phyloP scores from a whole-genome alignment of 2,113 vertebrate genomes.

The Tringa solitaria region DNA sequence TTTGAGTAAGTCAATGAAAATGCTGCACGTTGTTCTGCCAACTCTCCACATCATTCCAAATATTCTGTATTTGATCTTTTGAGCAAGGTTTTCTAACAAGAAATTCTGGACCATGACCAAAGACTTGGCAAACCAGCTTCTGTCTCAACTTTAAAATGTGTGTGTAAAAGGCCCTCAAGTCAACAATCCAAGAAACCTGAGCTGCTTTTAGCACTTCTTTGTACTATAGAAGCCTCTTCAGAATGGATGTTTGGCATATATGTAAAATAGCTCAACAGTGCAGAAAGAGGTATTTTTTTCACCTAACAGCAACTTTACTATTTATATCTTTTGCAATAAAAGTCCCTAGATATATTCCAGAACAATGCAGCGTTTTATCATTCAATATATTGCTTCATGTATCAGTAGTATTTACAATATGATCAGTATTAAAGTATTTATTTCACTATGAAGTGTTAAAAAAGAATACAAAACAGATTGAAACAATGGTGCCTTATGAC shows the following conservation, averaged over 20 bases:
- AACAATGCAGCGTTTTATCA: constrained; percentile 68
- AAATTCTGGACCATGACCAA: constrained; percentile 24
- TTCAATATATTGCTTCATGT: constrained; percentile 68
- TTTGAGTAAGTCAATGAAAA: not conserved
- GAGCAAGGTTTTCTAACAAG: not conserved
- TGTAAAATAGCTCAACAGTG: constrained; percentile 28
- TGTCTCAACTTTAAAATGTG: not conserved
- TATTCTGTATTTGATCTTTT: not conserved
- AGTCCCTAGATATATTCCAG: constrained; percentile 52
- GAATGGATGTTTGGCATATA: constrained; percentile 19
- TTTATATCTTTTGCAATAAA: constrained; percentile 28
- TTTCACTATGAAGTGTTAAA: constrained; percentile 72
- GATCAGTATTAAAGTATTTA: constrained; percentile 73
- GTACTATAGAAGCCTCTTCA: constrained; percentile 29
- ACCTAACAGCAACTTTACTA: not conserved
- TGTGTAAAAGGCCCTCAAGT: not conserved
- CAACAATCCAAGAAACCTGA: not conserved
- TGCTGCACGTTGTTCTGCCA: not conserved
- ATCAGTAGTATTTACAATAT: constrained; percentile 69
- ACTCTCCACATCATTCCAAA: not conserved
- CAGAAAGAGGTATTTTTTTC: constrained; percentile 35
- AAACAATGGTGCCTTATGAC: constrained; percentile 74
- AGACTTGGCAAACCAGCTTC: constrained; percentile 10
- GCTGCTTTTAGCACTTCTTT: constrained; percentile 27
- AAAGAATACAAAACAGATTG: constrained; percentile 48